Evolutionary conservation across 1,140 invertebrate genomes (phyloP).

Genomic region (Macrobrachium rosenbergii): DNA sequence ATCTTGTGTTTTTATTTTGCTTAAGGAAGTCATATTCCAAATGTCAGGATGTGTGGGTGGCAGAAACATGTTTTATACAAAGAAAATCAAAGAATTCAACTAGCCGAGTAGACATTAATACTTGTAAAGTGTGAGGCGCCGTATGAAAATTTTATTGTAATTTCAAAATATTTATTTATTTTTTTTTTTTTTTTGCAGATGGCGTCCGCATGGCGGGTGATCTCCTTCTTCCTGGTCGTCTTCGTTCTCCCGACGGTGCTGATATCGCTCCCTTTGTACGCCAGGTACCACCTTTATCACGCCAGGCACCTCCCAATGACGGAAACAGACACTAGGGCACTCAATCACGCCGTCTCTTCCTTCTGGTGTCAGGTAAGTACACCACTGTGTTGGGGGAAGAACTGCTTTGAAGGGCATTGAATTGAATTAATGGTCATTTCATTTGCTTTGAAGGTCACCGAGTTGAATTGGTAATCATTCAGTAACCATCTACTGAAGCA

Average conservation of each 20-base stretch:
- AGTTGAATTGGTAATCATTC: too few species aligned
- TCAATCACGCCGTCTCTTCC: conserved; percentile 56
- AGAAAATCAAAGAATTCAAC: too few species aligned
- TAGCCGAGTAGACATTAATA: background rate
- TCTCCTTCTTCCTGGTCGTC: conserved; percentile 65
- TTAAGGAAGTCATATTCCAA: too few species aligned
- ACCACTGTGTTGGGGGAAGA: background rate
- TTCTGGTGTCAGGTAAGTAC: conserved; percentile 64
- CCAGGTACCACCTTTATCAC: conserved; percentile 64
- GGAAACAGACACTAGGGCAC: conserved; percentile 56
- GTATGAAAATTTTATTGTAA: background rate
- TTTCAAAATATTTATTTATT: background rate
- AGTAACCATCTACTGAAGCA: too few species aligned
- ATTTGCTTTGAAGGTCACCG: background rate
- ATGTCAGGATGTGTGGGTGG: too few species aligned
- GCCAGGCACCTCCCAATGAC: conserved; percentile 53
- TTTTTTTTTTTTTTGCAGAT: conserved; percentile 44
- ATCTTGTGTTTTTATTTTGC: too few species aligned
- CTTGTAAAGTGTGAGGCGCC: background rate
- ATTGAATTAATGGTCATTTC: too few species aligned
- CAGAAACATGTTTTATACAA: too few species aligned
- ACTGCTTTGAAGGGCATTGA: background rate
- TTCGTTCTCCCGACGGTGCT: conserved; percentile 62
- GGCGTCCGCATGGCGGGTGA: conserved; percentile 65
- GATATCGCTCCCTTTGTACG: conserved; percentile 65